Percentiles rank a stretch among this genome's conserved stretches.
Evolutionary conservation across 2,888 invertebrate genomes (phyloP).

Genomic region (Sialis lutaria): DNA sequence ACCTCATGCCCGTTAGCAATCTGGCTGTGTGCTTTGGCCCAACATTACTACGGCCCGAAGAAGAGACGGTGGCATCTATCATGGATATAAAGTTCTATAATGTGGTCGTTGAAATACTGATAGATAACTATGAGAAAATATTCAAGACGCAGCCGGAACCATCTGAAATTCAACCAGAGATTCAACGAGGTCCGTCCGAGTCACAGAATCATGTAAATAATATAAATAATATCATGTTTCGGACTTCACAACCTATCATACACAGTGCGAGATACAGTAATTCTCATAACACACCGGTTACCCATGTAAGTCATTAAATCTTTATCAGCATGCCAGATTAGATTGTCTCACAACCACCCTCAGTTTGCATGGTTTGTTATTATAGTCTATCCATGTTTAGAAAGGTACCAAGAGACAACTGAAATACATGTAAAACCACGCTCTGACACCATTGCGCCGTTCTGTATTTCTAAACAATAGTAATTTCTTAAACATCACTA

Average conservation of each 20-base stretch:
- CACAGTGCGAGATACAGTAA: constrained; percentile 4
- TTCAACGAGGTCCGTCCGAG: constrained; percentile 10
- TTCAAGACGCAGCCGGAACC: constrained; percentile 34
- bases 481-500: too few species aligned
- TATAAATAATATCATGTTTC: background rate
- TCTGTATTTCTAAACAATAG: too few species aligned
- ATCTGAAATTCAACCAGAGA: constrained; percentile 13
- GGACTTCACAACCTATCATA: background rate
- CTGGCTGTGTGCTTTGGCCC: constrained; percentile 97
- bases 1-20: constrained; percentile 95
- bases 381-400: too few species aligned
- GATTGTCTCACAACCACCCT: too few species aligned
- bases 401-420: background rate
- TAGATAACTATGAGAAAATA: constrained; percentile 69
- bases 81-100: constrained; percentile 99
- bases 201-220: constrained; percentile 9
- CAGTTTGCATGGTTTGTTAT: too few species aligned
- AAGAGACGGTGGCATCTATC: constrained; percentile 95
- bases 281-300: constrained; percentile 4
- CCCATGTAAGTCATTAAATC: constrained; percentile 3
- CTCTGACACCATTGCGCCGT: too few species aligned
- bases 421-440: background rate
- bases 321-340: background rate
- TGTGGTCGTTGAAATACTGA: constrained; percentile 91
- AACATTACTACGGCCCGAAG: constrained; percentile 82